phyloP scores from a whole-genome alignment of 2,888 invertebrate genomes.

The Tetheella fluctuosa region DNA sequence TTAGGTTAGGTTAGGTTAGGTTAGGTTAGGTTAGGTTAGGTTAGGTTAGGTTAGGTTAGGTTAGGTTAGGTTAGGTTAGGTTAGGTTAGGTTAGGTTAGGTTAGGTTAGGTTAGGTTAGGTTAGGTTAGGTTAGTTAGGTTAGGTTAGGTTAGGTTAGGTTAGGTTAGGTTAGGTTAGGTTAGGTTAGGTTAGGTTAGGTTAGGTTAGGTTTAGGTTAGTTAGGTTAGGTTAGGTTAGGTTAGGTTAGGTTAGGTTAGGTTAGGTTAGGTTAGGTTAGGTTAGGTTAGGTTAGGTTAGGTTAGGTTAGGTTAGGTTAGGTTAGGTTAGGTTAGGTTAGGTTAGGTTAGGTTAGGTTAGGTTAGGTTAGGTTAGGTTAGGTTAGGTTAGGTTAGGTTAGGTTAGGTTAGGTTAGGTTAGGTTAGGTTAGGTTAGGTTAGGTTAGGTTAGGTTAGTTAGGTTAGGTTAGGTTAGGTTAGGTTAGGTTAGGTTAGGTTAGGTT shows the following conservation, averaged over 20 bases:
- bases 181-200: constrained; percentile 28
- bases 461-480: constrained; percentile 29
- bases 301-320: constrained; percentile 28
- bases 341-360: constrained; percentile 30
- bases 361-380: constrained; percentile 32
- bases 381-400: constrained; percentile 30
- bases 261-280: constrained; percentile 34
- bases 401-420: constrained; percentile 32
- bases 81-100: constrained; percentile 35
- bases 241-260: constrained; percentile 32
- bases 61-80: constrained; percentile 32
- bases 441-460: constrained; percentile 28
- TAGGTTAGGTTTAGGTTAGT: constrained; percentile 31
- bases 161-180: constrained; percentile 30
- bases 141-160: constrained; percentile 29
- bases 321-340: constrained; percentile 31
- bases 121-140: constrained; percentile 26
- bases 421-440: constrained; percentile 35
- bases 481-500: constrained; percentile 31
- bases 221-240: constrained; percentile 31
- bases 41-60: constrained; percentile 36
- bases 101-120: constrained; percentile 23
- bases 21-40: constrained; percentile 31
- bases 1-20: constrained; percentile 15
- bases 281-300: constrained; percentile 29